phyloP scores from a whole-genome alignment of 2,113 vertebrate species.

The Chamaetylas fuelleborni region DNA sequence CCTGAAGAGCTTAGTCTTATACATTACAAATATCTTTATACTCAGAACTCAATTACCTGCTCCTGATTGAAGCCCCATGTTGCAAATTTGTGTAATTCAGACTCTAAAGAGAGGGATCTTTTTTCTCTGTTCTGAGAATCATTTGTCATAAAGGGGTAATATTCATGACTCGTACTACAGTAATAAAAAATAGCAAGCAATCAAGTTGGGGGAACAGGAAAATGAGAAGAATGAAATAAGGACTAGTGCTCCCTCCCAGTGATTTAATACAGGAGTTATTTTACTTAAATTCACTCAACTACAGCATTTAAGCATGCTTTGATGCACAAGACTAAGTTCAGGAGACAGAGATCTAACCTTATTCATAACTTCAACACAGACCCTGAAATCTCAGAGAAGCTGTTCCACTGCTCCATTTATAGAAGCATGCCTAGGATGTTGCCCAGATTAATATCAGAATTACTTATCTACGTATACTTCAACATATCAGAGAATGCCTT shows the following conservation, averaged over 20 bases:
- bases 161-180: not conserved
- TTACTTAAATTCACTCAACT: not conserved
- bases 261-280: not conserved
- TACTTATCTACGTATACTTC: not conserved
- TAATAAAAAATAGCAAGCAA: not conserved
- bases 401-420: not conserved
- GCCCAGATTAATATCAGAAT: not conserved
- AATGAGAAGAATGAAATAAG: not conserved
- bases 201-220: not conserved
- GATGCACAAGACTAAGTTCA: not conserved
- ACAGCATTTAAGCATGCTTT: not conserved
- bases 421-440: not conserved
- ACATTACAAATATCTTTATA: not conserved
- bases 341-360: not conserved
- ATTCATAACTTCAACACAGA: not conserved
- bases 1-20: not conserved
- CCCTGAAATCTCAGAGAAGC: not conserved
- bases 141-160: not conserved
- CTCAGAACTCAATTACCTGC: not conserved
- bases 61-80: not conserved
- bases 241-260: not conserved
- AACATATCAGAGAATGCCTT: not conserved
- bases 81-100: not conserved
- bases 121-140: not conserved
- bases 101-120: not conserved